phyloP scores from a whole-genome alignment of 1,140 invertebrate genomes.

The Leptopilina clavipes region DNA sequence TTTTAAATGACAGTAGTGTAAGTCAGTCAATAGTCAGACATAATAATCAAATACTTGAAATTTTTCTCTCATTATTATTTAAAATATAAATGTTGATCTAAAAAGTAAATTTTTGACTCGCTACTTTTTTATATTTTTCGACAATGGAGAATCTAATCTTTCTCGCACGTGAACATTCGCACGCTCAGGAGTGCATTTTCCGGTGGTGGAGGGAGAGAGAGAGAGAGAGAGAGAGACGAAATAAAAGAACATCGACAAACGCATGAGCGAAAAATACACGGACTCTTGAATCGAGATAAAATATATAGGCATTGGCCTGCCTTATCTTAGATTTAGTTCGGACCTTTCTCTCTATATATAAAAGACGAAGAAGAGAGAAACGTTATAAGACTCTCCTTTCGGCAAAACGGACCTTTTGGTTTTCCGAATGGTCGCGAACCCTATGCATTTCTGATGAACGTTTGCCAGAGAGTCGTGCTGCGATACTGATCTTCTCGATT shows the following conservation, averaged over 20 bases:
- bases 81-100: no score
- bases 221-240: conserved; percentile 5
- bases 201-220: conserved; percentile 20
- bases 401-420: conserved; percentile 57
- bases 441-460: conserved; percentile 74
- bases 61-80: no score
- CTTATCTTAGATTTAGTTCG: conserved; percentile 71
- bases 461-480: conserved; percentile 46
- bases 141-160: conserved; percentile 60
- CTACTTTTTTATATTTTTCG: conserved; percentile 50
- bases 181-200: conserved; percentile 57
- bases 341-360: conserved; percentile 55
- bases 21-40: no score
- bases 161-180: conserved; percentile 64
- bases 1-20: no score
- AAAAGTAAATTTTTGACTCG: no score
- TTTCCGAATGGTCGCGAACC: conserved; percentile 55
- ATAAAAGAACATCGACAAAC: conserved; percentile 51
- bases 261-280: conserved; percentile 62
- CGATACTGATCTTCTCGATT: conserved; percentile 69
- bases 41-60: no score
- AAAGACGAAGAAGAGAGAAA: background rate
- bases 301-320: conserved; percentile 51
- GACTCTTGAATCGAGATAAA: conserved; percentile 60
- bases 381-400: conserved; percentile 43